Evolutionary conservation across 2,888 invertebrate genomes (phyloP).

Genomic region (Mythimna impura): DNA sequence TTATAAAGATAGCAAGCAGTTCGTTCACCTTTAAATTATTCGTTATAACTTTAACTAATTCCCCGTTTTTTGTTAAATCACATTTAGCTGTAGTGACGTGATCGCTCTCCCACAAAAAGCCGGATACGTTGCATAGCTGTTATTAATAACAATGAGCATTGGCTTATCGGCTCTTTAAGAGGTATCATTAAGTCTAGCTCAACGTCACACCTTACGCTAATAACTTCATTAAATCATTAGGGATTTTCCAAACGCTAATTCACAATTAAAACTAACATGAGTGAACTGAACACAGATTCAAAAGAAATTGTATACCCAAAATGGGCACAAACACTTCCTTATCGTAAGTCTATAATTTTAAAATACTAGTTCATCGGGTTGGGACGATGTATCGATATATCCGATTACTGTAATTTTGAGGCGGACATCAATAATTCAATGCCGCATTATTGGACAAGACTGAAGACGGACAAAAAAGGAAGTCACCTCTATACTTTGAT

Average conservation of each 20-base stretch:
- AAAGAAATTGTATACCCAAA: not conserved
- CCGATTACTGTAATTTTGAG: constrained; percentile 33
- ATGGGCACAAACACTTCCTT: constrained; percentile 7
- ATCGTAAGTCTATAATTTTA: constrained; percentile 25
- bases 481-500: constrained; percentile 20
- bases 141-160: constrained; percentile 65
- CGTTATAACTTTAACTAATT: constrained; percentile 66
- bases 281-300: not conserved
- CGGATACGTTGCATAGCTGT: constrained; percentile 70
- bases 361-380: constrained; percentile 29
- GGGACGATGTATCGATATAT: constrained; percentile 17
- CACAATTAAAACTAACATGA: not conserved
- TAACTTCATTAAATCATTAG: constrained; percentile 20
- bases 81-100: constrained; percentile 71
- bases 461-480: constrained; percentile 33
- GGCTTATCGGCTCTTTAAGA: constrained; percentile 54
- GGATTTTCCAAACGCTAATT: constrained; percentile 30
- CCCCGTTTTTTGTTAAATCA: constrained; percentile 68
- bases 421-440: constrained; percentile 14
- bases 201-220: constrained; percentile 39
- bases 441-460: constrained; percentile 20
- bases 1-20: constrained; percentile 61
- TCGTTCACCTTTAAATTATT: constrained; percentile 64
- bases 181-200: constrained; percentile 45
- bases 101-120: constrained; percentile 73